Base-by-base conservation (phyloP, 1,140 invertebrate species). In the Dufourea novaeangliae region DNA sequence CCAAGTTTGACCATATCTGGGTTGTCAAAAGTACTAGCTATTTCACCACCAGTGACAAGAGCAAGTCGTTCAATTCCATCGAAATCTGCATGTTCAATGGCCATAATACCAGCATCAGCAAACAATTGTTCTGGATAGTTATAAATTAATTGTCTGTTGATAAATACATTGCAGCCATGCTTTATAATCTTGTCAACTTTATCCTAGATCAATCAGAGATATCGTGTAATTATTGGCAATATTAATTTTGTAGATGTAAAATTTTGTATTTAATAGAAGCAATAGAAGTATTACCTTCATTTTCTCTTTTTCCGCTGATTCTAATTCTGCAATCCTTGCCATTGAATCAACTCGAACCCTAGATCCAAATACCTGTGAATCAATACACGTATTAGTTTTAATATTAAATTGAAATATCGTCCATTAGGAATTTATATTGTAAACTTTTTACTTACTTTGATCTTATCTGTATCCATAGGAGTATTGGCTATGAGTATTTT, bases 111-210 rank as follows among this genome's bases (percentile, higher is more conserved):
- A 78, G 97, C 97, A 94, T 99, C 99, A 66, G 99, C 98, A 93
- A 99, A 99, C 68, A 99, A 92, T 93, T 99, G 99, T 92, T 99
- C 99, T 1, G 99, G 99, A 91, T 99, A 99, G 92, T 99, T 99
- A 93, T 99, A 99, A 89, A 99, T 99, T 61, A 99, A 93, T 93
- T 99, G 99, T 86, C 98, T 96, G 92, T 99, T 99, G 87, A 99
- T 99, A 88, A 99, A 99, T 0, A 99, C 99, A 93, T 99, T 99
- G 91, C 97, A 97, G 74, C 98, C 97, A 91, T 99, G 98, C 83
- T 96, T 96, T 10, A 99, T 89, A 78, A 99, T 99, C 91, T 98
- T 99, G 79, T 98, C 96, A 1, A 99, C 98, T 95, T 99, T 99
- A 80, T 99, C 97, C 90, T 92, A 44, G 20, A 54, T 46, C 39